Percentiles rank a stretch among this genome's conserved stretches.
These are phyloP conservation scores for Ruditapes philippinarum DNA, from an alignment of 1,140 invertebrate species.

Conservation along the genomic window DNA sequence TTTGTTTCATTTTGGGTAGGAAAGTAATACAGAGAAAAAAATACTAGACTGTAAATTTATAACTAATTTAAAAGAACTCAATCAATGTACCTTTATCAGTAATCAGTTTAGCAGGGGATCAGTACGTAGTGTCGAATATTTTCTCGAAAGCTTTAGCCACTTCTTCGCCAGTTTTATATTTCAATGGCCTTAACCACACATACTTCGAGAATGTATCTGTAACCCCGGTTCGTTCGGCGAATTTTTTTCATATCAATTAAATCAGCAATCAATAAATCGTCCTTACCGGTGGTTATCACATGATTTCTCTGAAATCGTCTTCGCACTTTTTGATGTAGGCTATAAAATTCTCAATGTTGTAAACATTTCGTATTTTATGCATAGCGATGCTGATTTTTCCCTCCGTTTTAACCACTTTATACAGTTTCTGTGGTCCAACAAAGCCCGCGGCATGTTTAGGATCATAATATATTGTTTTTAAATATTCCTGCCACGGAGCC, in stretches of 20 bases:
- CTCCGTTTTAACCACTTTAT: slow-evolving; percentile 32
- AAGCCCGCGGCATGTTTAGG: background rate
- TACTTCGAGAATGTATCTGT: no score
- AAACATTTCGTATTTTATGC: slow-evolving; percentile 26
- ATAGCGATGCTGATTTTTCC: slow-evolving; percentile 21
- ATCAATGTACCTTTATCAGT: slow-evolving; percentile 26
- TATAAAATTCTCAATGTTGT: background rate
- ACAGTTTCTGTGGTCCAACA: slow-evolving; percentile 40
- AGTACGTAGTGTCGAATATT: background rate
- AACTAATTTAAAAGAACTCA: no score
- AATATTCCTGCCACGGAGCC: slow-evolving; percentile 33
- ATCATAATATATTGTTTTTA: background rate
- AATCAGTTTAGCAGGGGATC: background rate
- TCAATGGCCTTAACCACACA: no score
- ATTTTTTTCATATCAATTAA: slow-evolving; percentile 38
- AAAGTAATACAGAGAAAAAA: no score
- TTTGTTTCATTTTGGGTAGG: no score
- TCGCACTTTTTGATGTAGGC: background rate
- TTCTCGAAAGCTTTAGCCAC: slow-evolving; percentile 25
- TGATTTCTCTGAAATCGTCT: slow-evolving; percentile 26
- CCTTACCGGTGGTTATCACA: no score
- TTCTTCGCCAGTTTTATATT: background rate
- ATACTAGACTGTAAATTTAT: no score
- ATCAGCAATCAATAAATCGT: slow-evolving; percentile 29
- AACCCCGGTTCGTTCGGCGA: background rate